Evolutionary conservation across 2,888 invertebrate genomes (phyloP).

Genomic region (Drosophila cracens): DNA sequence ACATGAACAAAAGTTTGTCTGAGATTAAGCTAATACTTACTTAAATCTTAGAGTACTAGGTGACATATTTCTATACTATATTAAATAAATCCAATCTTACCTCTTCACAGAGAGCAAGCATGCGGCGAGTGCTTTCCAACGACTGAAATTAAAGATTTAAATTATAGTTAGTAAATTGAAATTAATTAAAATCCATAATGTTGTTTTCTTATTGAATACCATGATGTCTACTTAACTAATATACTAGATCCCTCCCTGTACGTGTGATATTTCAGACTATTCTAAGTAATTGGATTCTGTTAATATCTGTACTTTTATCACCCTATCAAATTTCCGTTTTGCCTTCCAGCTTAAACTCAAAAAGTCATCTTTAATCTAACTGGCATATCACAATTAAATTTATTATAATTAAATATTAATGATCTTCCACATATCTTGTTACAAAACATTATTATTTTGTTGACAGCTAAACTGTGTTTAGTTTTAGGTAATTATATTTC

Average conservation of each 20-base stretch:
- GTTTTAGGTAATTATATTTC: background rate
- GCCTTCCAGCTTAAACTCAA: background rate
- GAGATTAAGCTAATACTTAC: background rate
- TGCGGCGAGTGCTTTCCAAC: slow-evolving; percentile 95
- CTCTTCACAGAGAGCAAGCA: slow-evolving; percentile 96
- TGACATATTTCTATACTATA: background rate
- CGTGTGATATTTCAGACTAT: background rate
- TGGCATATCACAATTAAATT: background rate
- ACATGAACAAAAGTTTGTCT: background rate
- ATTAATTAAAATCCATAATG: background rate
- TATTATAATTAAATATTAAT: background rate
- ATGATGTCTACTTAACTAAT: background rate
- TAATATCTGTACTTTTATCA: background rate
- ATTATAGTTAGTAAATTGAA: background rate
- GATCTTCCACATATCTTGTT: background rate
- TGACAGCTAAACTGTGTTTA: background rate
- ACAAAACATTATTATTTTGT: background rate
- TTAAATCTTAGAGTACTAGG: background rate
- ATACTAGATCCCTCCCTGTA: background rate
- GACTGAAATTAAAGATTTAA: slow-evolving; percentile 86
- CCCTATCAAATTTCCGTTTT: background rate
- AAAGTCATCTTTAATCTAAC: background rate
- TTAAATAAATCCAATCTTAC: slow-evolving; percentile 61
- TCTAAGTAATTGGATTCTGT: background rate
- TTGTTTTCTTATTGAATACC: background rate